Base-by-base conservation (phyloP, 2,888 invertebrate species). In the Argyresthia albistria region DNA sequence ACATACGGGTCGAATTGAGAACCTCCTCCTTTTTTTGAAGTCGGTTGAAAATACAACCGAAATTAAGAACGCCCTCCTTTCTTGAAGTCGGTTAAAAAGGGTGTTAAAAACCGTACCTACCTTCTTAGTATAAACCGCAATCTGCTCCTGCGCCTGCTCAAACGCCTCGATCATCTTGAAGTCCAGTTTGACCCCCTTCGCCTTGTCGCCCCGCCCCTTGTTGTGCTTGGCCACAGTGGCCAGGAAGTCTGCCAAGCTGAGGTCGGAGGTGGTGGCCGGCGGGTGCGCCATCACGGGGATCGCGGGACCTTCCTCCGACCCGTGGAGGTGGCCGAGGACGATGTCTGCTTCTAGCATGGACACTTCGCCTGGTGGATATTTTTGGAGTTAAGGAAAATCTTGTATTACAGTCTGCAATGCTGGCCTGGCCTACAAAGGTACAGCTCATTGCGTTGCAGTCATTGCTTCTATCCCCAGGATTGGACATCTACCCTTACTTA, bases 331-430 rank as follows among this genome's bases (percentile, higher is more conserved):
- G 11, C 95, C 95, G 51, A 95, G 64, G 8, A 93, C 89, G 35
- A 97, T 91, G 70, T 97, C 97, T 0, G 95, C 96, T 81, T 97
- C 97, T 55, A 97, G 81, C 94, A 97, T 96, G 75, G 92, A 90
- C 39, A 92, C 74, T 51, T 88, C 82, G 63, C 89, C 93, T 91
- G 73, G 66, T 42, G 8, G 10, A n/a, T 9, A 8, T 11, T 37
- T 8, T 12, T 11, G n/a, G n/a, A 15, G 36, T 46, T 9, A 15
- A 16, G 25, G 8, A 35, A 46, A 25, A 9, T 25, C 15, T 46
- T 35, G 46, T 4, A 11, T 3, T 11, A 6, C 3, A 39, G 4
- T n/a, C 8, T 3, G 10, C 9, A 39, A n/a, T n/a, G n/a, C n/a
- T n/a, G n/a, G n/a, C n/a, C n/a, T n/a, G n/a, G n/a, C n/a, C n/a